A percentile compares a stretch with the other conserved stretches of the same genome.
Evolutionary conservation across 2,797 vertebrate species (phyloP).

Genomic region (Fratercula arctica): DNA sequence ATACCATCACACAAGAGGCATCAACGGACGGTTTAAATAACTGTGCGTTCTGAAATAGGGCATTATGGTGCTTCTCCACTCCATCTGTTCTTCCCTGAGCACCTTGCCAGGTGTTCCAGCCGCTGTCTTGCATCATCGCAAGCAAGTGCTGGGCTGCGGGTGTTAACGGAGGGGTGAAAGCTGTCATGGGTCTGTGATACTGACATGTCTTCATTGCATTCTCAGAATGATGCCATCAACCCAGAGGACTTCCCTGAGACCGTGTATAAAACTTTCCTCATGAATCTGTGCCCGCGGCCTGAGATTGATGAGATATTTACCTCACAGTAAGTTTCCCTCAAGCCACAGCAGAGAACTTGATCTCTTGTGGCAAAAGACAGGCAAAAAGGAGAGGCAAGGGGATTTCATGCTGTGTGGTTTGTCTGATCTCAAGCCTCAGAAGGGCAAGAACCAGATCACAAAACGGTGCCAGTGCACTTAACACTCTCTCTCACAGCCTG

Average conservation of each 20-base stretch:
- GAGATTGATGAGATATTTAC: slow-evolving; percentile 98
- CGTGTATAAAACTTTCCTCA: slow-evolving; percentile 89
- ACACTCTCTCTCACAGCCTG: background rate
- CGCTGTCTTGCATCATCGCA: background rate
- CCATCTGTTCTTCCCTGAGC: background rate
- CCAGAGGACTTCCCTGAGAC: slow-evolving; percentile 91
- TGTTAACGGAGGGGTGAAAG: background rate
- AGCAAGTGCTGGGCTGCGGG: background rate
- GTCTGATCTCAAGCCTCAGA: background rate
- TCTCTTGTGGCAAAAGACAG: background rate
- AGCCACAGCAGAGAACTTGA: background rate
- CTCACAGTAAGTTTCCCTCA: slow-evolving; percentile 84
- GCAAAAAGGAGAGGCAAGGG: background rate
- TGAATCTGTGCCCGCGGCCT: slow-evolving; percentile 90
- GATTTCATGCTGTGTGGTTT: background rate
- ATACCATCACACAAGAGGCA: background rate
- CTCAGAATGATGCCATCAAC: slow-evolving; percentile 92
- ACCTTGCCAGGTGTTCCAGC: background rate
- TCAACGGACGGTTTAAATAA: background rate
- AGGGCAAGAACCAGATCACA: background rate
- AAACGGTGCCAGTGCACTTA: background rate
- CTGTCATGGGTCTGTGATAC: background rate
- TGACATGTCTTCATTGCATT: background rate
- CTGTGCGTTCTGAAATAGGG: background rate
- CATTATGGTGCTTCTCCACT: background rate